These are phyloP conservation scores for Melanotaenia pygmaea DNA, from an alignment of 2,797 vertebrate genomes.

Conservation along the genomic window DNA sequence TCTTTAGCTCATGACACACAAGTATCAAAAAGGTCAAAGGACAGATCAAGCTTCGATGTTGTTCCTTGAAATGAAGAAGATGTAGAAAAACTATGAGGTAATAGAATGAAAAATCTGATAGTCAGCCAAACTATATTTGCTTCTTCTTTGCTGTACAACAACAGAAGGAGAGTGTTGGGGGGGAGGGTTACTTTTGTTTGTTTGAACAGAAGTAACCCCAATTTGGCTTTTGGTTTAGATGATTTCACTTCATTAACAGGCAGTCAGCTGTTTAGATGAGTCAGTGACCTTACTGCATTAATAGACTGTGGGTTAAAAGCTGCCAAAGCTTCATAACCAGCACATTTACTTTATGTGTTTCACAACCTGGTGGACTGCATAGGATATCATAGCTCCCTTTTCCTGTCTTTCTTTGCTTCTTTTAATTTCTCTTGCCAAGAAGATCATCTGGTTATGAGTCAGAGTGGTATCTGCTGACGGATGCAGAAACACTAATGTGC, in stretches of 20 bases:
- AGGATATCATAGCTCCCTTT: neutral
- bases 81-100: slow-evolving; percentile 47
- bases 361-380: neutral
- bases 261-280: slow-evolving; percentile 26
- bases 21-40: neutral
- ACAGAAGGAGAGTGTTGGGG: slow-evolving; percentile 6
- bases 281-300: slow-evolving; percentile 57
- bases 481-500: slow-evolving; percentile 10
- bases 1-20: neutral
- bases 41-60: neutral
- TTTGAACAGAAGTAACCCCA: slow-evolving; percentile 53
- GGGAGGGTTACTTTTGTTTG: neutral
- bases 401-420: neutral
- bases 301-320: slow-evolving; percentile 21
- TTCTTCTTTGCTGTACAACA: slow-evolving; percentile 41
- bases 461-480: slow-evolving; percentile 48
- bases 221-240: slow-evolving; percentile 31
- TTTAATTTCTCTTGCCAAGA: neutral
- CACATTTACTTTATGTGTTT: neutral
- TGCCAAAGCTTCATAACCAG: slow-evolving; percentile 7
- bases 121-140: slow-evolving; percentile 15
- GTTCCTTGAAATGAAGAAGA: slow-evolving; percentile 22
- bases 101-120: slow-evolving; percentile 50
- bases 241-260: slow-evolving; percentile 25
- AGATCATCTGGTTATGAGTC: slow-evolving; percentile 48